Evolutionary conservation across 2,113 vertebrate genomes (phyloP).

Genomic region (Eretmochelys imbricata): DNA sequence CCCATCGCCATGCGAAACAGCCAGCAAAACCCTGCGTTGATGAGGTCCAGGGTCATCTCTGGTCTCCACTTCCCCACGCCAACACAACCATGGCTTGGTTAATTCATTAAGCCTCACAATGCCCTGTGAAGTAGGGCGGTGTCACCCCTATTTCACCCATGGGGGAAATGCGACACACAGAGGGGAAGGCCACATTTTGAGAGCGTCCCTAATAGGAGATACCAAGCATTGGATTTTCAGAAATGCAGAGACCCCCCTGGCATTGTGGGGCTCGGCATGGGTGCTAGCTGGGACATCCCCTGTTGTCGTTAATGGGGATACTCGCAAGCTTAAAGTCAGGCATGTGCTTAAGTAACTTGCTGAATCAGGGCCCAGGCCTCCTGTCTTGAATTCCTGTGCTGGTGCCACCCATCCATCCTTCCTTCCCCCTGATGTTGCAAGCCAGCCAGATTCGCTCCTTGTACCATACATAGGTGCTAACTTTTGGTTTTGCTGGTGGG

Average conservation of each 20-base stretch:
- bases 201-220: rapidly evolving
- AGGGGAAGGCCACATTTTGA: neutral
- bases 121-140: neutral
- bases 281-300: neutral
- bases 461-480: neutral
- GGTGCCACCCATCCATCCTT: neutral
- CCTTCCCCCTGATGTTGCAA: neutral
- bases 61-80: neutral
- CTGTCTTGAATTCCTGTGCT: neutral
- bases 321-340: neutral
- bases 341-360: neutral
- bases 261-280: neutral
- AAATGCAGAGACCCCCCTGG: neutral
- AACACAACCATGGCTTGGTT: rapidly evolving
- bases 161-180: neutral
- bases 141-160: rapidly evolving
- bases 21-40: neutral
- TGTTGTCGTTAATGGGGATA: neutral
- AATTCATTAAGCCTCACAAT: rapidly evolving
- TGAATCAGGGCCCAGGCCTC: neutral
- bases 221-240: neutral
- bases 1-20: rapidly evolving
- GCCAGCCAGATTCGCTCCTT: neutral
- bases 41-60: neutral
- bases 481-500: too few relatives aligned